A percentile compares a stretch with the other conserved stretches of the same genome.
phyloP scores from a whole-genome alignment of 2,113 vertebrate species.

The Corythornis vintsioides region DNA sequence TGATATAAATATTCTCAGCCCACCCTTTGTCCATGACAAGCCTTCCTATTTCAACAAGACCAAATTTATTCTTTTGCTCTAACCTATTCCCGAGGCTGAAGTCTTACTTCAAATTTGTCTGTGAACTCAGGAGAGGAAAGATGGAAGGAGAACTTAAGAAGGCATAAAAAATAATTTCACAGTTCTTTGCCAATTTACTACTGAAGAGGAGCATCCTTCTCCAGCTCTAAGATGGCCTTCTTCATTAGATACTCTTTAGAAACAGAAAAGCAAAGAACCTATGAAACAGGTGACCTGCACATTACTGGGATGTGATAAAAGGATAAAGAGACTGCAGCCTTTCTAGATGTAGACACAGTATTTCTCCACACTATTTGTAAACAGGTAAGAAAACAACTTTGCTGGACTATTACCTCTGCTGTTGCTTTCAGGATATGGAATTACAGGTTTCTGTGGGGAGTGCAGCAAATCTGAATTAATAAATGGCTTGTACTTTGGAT shows the following conservation, averaged over 20 bases:
- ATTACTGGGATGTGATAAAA: not conserved
- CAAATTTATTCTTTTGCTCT: not conserved
- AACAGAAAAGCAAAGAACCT: not conserved
- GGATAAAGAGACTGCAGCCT: not conserved
- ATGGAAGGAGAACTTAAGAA: not conserved
- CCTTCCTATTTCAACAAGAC: not conserved
- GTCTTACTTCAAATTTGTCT: not conserved
- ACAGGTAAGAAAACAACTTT: not conserved
- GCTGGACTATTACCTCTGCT: slow-evolving; percentile 81
- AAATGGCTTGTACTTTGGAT: slow-evolving; percentile 84
- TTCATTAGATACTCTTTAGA: not conserved
- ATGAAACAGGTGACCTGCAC: not conserved
- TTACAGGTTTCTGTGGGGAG: slow-evolving; percentile 75
- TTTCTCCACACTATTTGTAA: not conserved
- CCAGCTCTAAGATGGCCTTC: not conserved
- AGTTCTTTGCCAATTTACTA: not conserved
- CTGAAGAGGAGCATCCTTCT: not conserved
- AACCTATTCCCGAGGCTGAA: not conserved
- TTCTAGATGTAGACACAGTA: not conserved
- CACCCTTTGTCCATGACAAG: not conserved
- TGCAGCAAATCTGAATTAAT: slow-evolving; percentile 78
- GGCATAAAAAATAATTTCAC: not conserved
- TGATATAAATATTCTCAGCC: not conserved
- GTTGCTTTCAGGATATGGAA: slow-evolving; percentile 92
- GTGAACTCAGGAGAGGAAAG: not conserved